phyloP scores from a whole-genome alignment of 2,113 vertebrate species.

The Festucalex cinctus region DNA sequence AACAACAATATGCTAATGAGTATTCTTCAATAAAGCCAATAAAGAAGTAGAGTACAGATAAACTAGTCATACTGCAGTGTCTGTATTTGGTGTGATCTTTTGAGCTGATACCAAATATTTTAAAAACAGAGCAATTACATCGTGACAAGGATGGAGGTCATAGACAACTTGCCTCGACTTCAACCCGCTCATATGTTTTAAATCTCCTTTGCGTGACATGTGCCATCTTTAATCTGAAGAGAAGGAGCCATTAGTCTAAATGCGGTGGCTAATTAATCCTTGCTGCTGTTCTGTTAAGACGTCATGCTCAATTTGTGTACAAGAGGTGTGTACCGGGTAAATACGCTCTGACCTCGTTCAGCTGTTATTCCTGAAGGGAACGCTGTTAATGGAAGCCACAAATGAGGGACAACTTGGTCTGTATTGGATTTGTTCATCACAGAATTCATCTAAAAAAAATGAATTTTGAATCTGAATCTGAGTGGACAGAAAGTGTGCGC shows the following conservation, averaged over 20 bases:
- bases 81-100: not conserved
- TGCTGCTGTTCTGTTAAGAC: conserved; percentile 51
- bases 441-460: no score
- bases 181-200: conserved; percentile 23
- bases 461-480: no score
- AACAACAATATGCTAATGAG: conserved; percentile 49
- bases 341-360: conserved; percentile 28
- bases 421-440: not conserved
- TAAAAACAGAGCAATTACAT: not conserved
- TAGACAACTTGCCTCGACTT: not conserved
- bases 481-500: conserved; percentile 30
- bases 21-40: not conserved
- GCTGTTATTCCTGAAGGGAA: conserved; percentile 19
- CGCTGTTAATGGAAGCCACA: not conserved
- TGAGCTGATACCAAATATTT: not conserved
- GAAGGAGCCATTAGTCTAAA: conserved; percentile 59
- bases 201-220: conserved; percentile 31
- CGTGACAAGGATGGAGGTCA: not conserved
- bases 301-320: conserved; percentile 56
- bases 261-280: conserved; percentile 56
- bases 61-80: not conserved
- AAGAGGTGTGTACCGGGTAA: conserved; percentile 46
- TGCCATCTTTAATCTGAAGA: conserved; percentile 60
- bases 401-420: not conserved
- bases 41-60: not conserved